Conservation (phyloP, 2,113 vertebrate species). For the Nestor notabilis region DNA sequence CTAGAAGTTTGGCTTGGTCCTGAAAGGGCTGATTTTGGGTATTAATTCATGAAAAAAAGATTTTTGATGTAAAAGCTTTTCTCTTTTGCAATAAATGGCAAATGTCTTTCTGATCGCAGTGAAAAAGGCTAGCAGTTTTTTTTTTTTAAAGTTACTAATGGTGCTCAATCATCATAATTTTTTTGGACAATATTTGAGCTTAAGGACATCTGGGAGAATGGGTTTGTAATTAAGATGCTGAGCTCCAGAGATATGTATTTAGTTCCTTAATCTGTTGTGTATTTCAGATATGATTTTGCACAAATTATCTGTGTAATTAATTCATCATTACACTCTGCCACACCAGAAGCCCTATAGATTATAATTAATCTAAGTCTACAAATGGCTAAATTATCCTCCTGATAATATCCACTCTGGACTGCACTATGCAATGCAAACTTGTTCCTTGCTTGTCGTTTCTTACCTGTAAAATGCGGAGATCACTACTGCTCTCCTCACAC, state of each 20-base stretch:
- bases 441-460: background rate
- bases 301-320: background rate
- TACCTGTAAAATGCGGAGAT: background rate
- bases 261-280: background rate
- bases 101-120: background rate
- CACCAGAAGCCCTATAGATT: background rate
- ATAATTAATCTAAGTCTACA: background rate
- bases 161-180: background rate
- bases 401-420: background rate
- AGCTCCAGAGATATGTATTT: background rate
- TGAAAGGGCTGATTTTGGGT: background rate
- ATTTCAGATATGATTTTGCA: background rate
- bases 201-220: background rate
- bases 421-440: background rate
- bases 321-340: background rate
- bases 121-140: background rate
- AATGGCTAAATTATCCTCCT: background rate
- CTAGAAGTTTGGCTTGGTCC: background rate
- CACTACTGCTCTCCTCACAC: background rate
- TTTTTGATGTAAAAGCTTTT: background rate
- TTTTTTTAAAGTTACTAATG: background rate
- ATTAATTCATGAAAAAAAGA: background rate
- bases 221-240: background rate
- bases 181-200: background rate
- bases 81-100: background rate